A percentile compares a stretch with the other conserved stretches of the same genome.
Evolutionary conservation across 2,888 invertebrate genomes (phyloP).

Genomic region (Eristalinus sepulchralis): DNA sequence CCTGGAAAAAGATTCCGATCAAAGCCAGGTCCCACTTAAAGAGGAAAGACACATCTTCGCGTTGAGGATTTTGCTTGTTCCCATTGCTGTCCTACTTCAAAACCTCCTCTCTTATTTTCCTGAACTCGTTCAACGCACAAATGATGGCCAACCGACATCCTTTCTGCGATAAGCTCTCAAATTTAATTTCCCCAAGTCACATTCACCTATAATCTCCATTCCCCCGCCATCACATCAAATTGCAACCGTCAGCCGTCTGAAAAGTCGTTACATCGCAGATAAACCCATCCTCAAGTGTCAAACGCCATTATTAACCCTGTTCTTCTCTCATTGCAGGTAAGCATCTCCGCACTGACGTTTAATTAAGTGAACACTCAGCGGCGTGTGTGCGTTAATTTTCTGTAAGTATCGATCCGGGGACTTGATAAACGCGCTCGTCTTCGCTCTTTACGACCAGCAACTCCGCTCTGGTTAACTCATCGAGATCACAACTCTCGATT

Average conservation of each 20-base stretch:
- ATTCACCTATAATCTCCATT: too few relatives aligned
- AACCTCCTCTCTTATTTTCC: too few relatives aligned
- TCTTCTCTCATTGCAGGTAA: background rate
- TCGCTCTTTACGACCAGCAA: background rate
- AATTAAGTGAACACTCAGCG: background rate
- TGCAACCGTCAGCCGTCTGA: background rate
- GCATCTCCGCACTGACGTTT: background rate
- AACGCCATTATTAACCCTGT: background rate
- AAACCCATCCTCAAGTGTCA: background rate
- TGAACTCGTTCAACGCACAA: too few relatives aligned
- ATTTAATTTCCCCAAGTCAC: too few relatives aligned
- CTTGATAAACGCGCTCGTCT: background rate
- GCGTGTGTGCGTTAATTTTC: background rate
- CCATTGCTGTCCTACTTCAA: too few relatives aligned
- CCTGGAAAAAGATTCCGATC: too few relatives aligned
- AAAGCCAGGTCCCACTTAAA: too few relatives aligned
- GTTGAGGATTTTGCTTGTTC: too few relatives aligned
- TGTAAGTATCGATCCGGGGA: background rate
- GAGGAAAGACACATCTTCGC: too few relatives aligned
- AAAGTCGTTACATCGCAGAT: background rate
- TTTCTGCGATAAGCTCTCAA: background rate
- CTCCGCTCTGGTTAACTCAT: background rate
- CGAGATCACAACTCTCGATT: background rate
- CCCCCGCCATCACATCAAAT: background rate
- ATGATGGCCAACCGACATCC: background rate